These are phyloP conservation scores for Turnix velox DNA, from an alignment of 2,113 vertebrate species.

Conservation along the genomic window DNA sequence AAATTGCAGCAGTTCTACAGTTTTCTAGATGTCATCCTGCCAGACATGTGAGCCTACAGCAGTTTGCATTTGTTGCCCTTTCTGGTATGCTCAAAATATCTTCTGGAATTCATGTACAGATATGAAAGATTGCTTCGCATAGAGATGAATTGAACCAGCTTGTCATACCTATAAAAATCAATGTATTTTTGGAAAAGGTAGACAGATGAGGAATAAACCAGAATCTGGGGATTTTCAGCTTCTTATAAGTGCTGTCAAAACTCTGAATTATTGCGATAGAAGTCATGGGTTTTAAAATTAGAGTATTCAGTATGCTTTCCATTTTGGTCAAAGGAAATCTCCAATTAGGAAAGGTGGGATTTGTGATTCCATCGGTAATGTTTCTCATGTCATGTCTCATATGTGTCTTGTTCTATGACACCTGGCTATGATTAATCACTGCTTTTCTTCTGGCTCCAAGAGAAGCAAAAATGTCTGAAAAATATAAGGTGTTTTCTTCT, in stretches of 20 bases:
- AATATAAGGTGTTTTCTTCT: background rate
- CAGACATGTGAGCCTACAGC: conserved; percentile 41
- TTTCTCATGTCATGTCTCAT: background rate
- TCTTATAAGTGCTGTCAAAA: conserved; percentile 12
- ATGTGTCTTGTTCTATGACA: background rate
- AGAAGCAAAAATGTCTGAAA: background rate
- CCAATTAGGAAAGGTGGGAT: conserved; percentile 18
- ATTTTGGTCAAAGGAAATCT: background rate
- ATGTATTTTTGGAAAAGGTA: conserved; percentile 25
- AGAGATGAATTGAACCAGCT: conserved; percentile 38
- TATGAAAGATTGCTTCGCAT: conserved; percentile 43
- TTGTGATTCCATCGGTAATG: background rate
- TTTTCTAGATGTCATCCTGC: conserved; percentile 41
- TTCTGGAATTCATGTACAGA: conserved; percentile 13
- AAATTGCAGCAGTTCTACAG: conserved; percentile 25
- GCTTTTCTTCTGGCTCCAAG: background rate
- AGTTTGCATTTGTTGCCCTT: conserved; percentile 60
- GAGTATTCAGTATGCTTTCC: background rate
- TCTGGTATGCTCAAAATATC: conserved; percentile 59
- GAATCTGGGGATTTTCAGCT: conserved; percentile 20
- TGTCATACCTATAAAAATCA: conserved; percentile 55
- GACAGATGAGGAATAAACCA: conserved; percentile 5
- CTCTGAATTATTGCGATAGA: background rate
- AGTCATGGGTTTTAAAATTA: background rate
- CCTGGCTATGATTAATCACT: background rate